Percentiles rank a stretch among this genome's conserved stretches.
Evolutionary conservation across 2,797 vertebrate genomes (phyloP).

Genomic region (Chromis chromis): DNA sequence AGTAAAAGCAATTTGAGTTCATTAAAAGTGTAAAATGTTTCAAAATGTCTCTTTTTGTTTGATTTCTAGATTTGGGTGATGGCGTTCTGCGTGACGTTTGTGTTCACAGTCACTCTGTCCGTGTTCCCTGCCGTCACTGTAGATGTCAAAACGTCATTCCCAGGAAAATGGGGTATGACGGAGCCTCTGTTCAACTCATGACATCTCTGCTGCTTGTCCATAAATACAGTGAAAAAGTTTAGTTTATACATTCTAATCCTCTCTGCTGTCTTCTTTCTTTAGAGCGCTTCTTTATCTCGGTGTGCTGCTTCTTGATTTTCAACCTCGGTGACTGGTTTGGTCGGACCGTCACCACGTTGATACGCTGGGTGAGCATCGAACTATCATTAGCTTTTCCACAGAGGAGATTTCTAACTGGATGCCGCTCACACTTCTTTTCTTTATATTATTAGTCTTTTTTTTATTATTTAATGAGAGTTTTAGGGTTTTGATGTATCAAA

Average conservation of each 20-base stretch:
- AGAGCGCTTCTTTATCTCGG: constrained; percentile 88
- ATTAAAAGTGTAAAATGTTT: not conserved
- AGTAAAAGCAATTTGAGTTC: too few species aligned
- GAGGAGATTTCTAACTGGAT: not conserved
- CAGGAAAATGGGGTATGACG: constrained; percentile 85
- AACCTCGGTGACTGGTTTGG: constrained; percentile 90
- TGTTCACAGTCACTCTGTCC: constrained; percentile 90
- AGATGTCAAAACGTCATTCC: constrained; percentile 80
- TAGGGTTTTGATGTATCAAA: too few species aligned
- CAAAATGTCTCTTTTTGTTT: not conserved
- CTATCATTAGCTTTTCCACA: not conserved
- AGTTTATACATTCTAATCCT: rapidly evolving
- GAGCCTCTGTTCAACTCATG: not conserved
- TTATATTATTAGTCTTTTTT: too few species aligned
- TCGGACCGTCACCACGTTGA: constrained; percentile 84
- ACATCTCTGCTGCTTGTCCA: not conserved
- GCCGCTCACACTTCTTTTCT: too few species aligned
- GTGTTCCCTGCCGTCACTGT: constrained; percentile 91
- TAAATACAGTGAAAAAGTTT: too few species aligned
- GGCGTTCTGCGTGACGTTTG: constrained; percentile 90
- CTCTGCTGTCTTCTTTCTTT: not conserved
- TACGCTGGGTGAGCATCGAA: constrained; percentile 84
- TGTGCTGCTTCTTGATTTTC: constrained; percentile 92
- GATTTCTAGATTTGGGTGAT: constrained; percentile 87
- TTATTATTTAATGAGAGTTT: too few species aligned